phyloP scores from a whole-genome alignment of 2,888 invertebrate species.

The Leuctra nigra region DNA sequence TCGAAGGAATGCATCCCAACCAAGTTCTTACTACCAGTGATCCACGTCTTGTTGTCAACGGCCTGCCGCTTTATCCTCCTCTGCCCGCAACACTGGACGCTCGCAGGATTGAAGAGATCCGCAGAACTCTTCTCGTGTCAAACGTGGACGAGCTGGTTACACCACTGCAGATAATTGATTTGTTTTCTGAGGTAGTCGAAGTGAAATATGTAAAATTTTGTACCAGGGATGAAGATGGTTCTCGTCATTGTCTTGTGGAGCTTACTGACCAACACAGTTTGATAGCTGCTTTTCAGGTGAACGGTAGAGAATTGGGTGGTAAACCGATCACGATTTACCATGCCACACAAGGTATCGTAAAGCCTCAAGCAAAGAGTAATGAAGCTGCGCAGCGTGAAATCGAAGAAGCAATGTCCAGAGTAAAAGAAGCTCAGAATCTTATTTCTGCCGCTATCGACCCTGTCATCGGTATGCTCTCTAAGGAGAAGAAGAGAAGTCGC shows the following conservation, averaged over 20 bases:
- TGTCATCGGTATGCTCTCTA: conserved; percentile 78
- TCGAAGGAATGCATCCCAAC: conserved; percentile 75
- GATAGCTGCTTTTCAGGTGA: conserved; percentile 76
- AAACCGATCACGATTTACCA: conserved; percentile 69
- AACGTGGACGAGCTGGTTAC: conserved; percentile 66
- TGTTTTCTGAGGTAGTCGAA: conserved; percentile 82
- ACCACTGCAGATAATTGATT: conserved; percentile 80
- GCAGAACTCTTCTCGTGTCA: conserved; percentile 82
- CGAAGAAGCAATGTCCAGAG: conserved; percentile 94
- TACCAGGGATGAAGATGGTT: conserved; percentile 67
- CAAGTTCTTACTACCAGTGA: conserved; percentile 82
- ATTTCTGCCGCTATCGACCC: conserved; percentile 92
- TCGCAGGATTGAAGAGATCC: conserved; percentile 89
- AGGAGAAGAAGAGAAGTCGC: conserved; percentile 65
- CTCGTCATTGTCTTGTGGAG: conserved; percentile 75
- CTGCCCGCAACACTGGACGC: conserved; percentile 82
- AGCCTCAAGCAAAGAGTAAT: conserved; percentile 91
- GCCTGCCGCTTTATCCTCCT: conserved; percentile 86
- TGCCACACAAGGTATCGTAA: conserved; percentile 84
- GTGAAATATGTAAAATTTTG: conserved; percentile 93
- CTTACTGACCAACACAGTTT: conserved; percentile 89
- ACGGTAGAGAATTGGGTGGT: conserved; percentile 70
- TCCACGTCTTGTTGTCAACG: conserved; percentile 73
- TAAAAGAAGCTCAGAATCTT: conserved; percentile 91
- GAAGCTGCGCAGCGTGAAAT: conserved; percentile 94